Evolutionary conservation across 2,888 invertebrate species (phyloP).

Genomic region (Argyresthia goedartella): DNA sequence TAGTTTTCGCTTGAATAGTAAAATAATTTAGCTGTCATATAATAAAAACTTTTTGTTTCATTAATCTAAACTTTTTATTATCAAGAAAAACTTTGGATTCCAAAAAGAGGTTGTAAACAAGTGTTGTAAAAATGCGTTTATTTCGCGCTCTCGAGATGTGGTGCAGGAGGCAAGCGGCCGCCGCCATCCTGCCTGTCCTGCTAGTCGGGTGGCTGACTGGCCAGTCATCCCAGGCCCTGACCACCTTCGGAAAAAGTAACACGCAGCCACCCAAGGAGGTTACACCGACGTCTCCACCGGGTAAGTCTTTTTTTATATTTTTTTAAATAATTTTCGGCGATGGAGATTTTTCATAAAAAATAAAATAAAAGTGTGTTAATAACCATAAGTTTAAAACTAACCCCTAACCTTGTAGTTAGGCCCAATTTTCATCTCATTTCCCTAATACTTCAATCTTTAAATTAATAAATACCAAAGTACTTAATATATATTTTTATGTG

Average conservation of each 20-base stretch:
- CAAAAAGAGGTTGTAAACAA: neutral
- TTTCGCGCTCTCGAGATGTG: slow-evolving; percentile 55
- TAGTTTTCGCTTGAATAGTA: no score
- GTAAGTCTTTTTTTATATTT: slow-evolving; percentile 42
- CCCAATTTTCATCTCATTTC: neutral
- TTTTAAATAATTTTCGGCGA: neutral
- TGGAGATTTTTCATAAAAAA: neutral
- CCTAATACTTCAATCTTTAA: neutral
- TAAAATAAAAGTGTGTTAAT: neutral
- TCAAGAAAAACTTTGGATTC: neutral
- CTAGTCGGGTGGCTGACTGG: slow-evolving; percentile 53
- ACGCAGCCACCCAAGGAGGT: slow-evolving; percentile 69
- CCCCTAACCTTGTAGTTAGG: neutral
- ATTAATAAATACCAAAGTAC: no score
- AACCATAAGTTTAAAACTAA: neutral
- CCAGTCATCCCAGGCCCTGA: slow-evolving; percentile 72
- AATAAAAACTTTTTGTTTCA: no score
- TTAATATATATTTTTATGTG: no score
- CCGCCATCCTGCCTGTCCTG: slow-evolving; percentile 45
- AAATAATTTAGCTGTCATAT: neutral
- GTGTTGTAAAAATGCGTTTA: slow-evolving; percentile 28
- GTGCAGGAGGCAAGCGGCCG: slow-evolving; percentile 48
- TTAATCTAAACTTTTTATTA: no score
- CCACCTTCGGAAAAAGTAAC: slow-evolving; percentile 78
- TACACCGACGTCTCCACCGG: slow-evolving; percentile 68